These are phyloP conservation scores for Paedocypris micromegethes DNA, from an alignment of 2,797 vertebrate genomes.

Conservation along the genomic window DNA sequence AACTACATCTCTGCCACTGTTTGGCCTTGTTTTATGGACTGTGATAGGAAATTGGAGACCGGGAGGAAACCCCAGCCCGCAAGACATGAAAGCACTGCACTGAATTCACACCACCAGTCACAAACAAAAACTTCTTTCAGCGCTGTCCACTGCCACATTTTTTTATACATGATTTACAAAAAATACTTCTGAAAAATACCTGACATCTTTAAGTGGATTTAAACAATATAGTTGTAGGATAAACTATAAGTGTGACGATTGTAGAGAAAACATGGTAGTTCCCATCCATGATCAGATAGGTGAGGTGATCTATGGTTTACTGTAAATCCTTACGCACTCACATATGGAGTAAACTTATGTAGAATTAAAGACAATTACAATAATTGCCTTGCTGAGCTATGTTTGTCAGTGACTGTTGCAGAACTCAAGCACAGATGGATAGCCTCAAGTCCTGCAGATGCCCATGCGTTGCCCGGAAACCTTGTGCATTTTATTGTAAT, in stretches of 20 bases:
- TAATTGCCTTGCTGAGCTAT: conserved; percentile 42
- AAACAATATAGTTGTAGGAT: neutral
- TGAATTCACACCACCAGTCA: neutral
- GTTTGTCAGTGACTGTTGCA: conserved; percentile 35
- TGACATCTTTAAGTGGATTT: conserved; percentile 15
- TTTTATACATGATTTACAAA: neutral
- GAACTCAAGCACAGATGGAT: conserved; percentile 36
- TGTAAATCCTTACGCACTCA: conserved; percentile 28
- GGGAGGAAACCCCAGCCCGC: too few species aligned
- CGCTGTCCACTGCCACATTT: neutral
- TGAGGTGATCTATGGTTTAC: conserved; percentile 1
- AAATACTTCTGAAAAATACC: neutral
- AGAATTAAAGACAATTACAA: conserved; percentile 35
- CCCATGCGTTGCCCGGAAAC: conserved; percentile 23
- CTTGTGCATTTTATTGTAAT: neutral
- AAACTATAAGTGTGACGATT: neutral
- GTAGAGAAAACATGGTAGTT: neutral
- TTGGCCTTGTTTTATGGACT: too few species aligned
- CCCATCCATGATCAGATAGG: neutral
- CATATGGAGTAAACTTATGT: conserved; percentile 22
- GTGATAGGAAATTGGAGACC: too few species aligned
- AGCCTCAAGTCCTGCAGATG: conserved; percentile 12
- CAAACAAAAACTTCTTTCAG: too few species aligned
- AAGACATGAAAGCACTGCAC: too few species aligned
- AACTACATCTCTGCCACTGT: too few species aligned